Percentiles rank a stretch among this genome's conserved stretches.
phyloP scores from a whole-genome alignment of 2,888 invertebrate species.

The Anoplius nigerrimus region DNA sequence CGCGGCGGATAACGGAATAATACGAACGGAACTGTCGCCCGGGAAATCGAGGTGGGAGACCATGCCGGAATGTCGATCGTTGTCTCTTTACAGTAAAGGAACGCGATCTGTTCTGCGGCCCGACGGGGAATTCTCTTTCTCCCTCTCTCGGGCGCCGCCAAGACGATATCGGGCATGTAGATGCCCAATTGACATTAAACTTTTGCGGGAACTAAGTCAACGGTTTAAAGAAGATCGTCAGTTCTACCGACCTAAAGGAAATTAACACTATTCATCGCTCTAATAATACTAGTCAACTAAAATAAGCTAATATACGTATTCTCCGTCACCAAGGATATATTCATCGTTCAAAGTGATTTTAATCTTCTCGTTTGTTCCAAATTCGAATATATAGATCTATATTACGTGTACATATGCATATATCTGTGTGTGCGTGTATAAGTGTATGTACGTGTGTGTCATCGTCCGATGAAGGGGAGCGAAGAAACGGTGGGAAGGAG shows the following conservation, averaged over 20 bases:
- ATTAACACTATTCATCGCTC: background rate
- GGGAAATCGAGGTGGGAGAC: no score
- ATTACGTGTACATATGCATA: constrained; percentile 9
- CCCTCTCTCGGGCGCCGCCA: no score
- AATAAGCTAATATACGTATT: no score
- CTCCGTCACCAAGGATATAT: background rate
- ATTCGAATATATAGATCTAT: constrained; percentile 25
- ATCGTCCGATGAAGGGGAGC: constrained; percentile 1
- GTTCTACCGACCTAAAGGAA: background rate
- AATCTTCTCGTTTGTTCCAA: constrained; percentile 33
- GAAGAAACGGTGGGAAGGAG: background rate
- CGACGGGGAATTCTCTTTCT: no score
- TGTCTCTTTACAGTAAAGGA: no score
- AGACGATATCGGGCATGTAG: no score
- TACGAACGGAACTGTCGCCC: no score
- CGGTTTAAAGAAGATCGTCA: background rate
- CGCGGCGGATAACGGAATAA: no score
- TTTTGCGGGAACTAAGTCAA: background rate
- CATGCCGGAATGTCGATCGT: no score
- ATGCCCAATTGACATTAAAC: background rate
- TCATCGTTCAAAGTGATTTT: constrained; percentile 22
- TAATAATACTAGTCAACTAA: no score
- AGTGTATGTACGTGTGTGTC: constrained; percentile 22
- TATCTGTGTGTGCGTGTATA: constrained; percentile 12
- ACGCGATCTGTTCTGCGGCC: no score